These are phyloP conservation scores for Apis cerana DNA, from an alignment of 1,140 invertebrate genomes.

Conservation along the genomic window DNA sequence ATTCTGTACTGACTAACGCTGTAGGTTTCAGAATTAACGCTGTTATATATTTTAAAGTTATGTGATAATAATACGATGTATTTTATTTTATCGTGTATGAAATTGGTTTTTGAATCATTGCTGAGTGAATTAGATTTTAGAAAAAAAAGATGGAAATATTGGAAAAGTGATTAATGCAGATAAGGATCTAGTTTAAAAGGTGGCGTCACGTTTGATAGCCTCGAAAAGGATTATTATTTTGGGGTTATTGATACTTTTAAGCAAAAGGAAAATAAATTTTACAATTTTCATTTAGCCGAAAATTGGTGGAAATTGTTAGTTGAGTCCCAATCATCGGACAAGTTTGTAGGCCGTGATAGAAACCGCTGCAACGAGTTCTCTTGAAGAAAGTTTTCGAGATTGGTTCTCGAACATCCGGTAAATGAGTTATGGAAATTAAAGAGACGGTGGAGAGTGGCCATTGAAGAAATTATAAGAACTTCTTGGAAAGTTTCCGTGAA, in stretches of 20 bases:
- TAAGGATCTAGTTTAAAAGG: not conserved
- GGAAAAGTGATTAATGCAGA: not conserved
- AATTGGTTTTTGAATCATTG: not conserved
- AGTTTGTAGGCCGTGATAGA: not conserved
- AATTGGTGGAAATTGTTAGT: not conserved
- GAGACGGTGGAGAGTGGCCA: conserved; percentile 48
- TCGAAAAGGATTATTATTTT: too few relatives aligned
- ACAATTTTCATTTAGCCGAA: not conserved
- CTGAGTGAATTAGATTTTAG: too few relatives aligned
- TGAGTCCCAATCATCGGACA: not conserved
- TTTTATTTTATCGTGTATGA: not conserved
- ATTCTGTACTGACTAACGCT: too few relatives aligned
- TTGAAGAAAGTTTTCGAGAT: conserved; percentile 37
- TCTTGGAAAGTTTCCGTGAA: conserved; percentile 32
- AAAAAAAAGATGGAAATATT: not conserved
- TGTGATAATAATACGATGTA: too few relatives aligned
- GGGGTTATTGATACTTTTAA: too few relatives aligned
- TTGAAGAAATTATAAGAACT: conserved; percentile 57
- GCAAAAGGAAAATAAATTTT: not conserved
- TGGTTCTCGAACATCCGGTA: conserved; percentile 30
- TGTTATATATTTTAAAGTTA: too few relatives aligned
- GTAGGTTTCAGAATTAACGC: too few relatives aligned
- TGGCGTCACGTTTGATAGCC: not conserved
- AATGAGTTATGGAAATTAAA: conserved; percentile 65
- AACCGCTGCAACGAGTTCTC: not conserved